Evolutionary conservation across 2,113 vertebrate genomes (phyloP), one percentile per base, ranked within the genome.

Genomic region (Prionailurus viverrinus): DNA sequence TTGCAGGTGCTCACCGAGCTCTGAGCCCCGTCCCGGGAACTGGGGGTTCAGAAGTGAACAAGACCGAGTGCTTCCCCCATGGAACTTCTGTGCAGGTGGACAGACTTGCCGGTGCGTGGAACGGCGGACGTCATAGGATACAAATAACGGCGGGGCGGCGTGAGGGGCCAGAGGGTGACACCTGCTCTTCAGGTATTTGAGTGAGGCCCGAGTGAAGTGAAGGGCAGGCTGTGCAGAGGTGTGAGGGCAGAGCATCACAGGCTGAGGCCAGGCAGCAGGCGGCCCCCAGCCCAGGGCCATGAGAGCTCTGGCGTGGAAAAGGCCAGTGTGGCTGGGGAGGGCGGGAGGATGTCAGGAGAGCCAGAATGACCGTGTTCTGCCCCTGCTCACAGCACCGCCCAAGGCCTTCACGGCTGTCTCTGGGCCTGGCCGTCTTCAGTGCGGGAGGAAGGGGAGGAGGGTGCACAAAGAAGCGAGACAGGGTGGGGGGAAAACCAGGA

Each of bases 401-500:
- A 3, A 1, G 71, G 36, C 25, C 36, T 41, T 41, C 36, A 27
- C 36, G 12, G 36, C 36, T 12, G 69, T 73, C 71, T 25, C 36
- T 5, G 13, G 71, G 39, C 36, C 71, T 74, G 25, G 36, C 25
- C 71, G 6, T 5, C 13, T 18, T 33, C 55, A 33, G n/a, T 8
- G 7, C 61, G 29, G 39, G 69, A 55, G 80, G 69, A 14, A 19
- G 19, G 3, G 33, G 76, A 18, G 5, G 74, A 11, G 33, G 45
- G n/a, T 15, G n/a, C 61, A 9, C 10, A 11, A 31, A 1, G 18
- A 36, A 29, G 55, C 15, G 9, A 61, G 36, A 13, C 0, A 4
- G 33, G 48, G n/a, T 68, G 63, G 1, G 45, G 8, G 16, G 29
- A n/a, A 41, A 61, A 18, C 25, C 55, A 4, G 0, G 55, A 89